Evolutionary conservation across 2,113 vertebrate genomes (phyloP), one percentile per base, ranked within the genome.

Genomic region (Crotophaga sulcirostris): DNA sequence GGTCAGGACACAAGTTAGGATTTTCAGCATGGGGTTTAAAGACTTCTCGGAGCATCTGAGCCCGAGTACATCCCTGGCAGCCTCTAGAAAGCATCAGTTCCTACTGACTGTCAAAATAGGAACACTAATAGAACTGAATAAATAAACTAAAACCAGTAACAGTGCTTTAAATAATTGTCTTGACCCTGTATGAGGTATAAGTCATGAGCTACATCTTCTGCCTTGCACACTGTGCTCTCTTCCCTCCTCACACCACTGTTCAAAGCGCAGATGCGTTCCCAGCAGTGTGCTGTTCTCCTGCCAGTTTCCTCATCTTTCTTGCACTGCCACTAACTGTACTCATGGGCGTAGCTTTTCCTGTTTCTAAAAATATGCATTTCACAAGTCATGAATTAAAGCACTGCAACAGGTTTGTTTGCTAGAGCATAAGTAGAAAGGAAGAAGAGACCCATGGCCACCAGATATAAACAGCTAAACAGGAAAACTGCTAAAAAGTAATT

Each of bases 251-350:
- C 21, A 26, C 7, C 16, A 49, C 49, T 63, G 73, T 17, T 51
- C 25, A 78, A 87, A 91, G 87, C 69, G 45, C 93, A 96, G 89
- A 89, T 68, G 93, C 91, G 90, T 63, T 94, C 93, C 87, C 91
- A 96, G 89, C 91, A 94, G 91, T 44, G 36, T 36, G 60, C n/a
- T 94, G 69, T 68, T 67, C 77, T 69, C 47, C 58, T 84, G 91
- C 91, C 96, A 96, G 45, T 24, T 87, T 66, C 33, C 77, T 87
- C 72, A 47, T 89, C 73, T 89, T 84, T 76, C 76, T 73, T 52
- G 52, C 26, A 5, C 73, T 78, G 52, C 60, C 80, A 87, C 87
- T 69, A 87, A 79, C 84, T 64, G 69, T 24, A 87, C 76, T 38
- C 76, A 59, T 77, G 42, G 81, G 91, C 80, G 60, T n/a, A 84